These are phyloP conservation scores for Fulmarus glacialis DNA, from an alignment of 2,113 vertebrate genomes.

Conservation along the genomic window DNA sequence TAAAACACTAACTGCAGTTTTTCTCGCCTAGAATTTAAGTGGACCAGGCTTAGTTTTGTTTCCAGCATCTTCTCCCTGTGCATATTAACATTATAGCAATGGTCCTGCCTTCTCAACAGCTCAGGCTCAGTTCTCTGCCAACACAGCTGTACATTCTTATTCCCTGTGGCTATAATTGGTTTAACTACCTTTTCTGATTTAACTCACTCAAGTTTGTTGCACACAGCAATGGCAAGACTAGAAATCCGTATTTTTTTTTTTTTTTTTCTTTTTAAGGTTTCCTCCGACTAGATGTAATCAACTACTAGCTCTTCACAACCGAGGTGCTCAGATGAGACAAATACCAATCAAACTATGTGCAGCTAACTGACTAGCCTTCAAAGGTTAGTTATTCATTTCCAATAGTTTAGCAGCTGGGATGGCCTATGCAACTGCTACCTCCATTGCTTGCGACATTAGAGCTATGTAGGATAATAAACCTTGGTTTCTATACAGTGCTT, in stretches of 20 bases:
- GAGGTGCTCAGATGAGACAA: background rate
- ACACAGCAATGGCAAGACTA: background rate
- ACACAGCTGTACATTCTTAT: background rate
- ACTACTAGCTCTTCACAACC: background rate
- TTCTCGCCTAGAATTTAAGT: background rate
- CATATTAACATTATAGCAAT: background rate
- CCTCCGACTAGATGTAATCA: background rate
- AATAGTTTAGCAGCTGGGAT: background rate
- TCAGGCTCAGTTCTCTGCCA: background rate
- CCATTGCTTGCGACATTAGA: background rate
- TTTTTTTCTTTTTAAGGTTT: background rate
- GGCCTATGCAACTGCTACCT: background rate
- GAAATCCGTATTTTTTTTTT: background rate
- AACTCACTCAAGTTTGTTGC: background rate
- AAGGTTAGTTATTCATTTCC: background rate
- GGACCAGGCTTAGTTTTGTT: background rate
- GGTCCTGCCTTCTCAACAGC: background rate
- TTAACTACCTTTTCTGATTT: background rate
- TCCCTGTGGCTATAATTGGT: background rate
- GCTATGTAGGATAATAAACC: background rate
- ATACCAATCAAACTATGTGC: background rate
- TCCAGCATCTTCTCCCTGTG: background rate
- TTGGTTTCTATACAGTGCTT: background rate
- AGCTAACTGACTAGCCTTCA: background rate
- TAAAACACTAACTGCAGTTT: background rate